Conservation (phyloP, 2,888 invertebrate species). For the Agrochola lychnidis region DNA sequence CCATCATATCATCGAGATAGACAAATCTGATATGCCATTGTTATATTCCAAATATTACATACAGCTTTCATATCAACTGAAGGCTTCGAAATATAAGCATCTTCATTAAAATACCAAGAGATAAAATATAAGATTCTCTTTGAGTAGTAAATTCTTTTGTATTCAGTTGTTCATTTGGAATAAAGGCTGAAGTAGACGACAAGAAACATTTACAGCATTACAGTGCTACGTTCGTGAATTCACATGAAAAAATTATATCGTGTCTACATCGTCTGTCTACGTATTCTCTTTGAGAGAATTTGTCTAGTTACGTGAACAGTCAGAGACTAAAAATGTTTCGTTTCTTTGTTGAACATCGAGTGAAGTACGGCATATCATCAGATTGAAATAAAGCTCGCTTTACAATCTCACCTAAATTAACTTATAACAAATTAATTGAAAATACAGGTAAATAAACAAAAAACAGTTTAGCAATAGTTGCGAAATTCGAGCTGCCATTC, state of each 20-base stretch:
- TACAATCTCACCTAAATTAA: not conserved
- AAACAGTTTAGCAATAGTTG: not conserved
- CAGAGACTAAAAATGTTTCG: not conserved
- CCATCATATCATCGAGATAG: not conserved
- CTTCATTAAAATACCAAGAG: slow-evolving; percentile 14
- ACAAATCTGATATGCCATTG: not conserved
- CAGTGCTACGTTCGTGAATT: slow-evolving; percentile 30
- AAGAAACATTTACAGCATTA: slow-evolving; percentile 27
- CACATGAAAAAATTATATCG: slow-evolving; percentile 31
- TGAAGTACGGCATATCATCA: not conserved
- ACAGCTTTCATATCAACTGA: not conserved
- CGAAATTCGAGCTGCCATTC: not conserved
- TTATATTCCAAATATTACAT: not conserved
- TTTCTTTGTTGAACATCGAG: not conserved
- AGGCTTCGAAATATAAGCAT: not conserved
- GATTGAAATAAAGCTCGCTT: not conserved
- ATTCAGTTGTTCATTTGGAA: slow-evolving; percentile 28
- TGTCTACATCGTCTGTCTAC: slow-evolving; percentile 3
- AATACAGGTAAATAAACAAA: not conserved
- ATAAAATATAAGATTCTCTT: slow-evolving; percentile 20
- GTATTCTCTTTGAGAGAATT: slow-evolving; percentile 22
- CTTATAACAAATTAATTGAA: not conserved
- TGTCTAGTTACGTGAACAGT: slow-evolving; percentile 4
- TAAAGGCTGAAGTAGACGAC: slow-evolving; percentile 5
- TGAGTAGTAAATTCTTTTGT: slow-evolving; percentile 18